Evolutionary conservation across 92 coral and sea anemone genomes (phyloP), one percentile per base, ranked within the genome.

Genomic region (Porites divaricata): DNA sequence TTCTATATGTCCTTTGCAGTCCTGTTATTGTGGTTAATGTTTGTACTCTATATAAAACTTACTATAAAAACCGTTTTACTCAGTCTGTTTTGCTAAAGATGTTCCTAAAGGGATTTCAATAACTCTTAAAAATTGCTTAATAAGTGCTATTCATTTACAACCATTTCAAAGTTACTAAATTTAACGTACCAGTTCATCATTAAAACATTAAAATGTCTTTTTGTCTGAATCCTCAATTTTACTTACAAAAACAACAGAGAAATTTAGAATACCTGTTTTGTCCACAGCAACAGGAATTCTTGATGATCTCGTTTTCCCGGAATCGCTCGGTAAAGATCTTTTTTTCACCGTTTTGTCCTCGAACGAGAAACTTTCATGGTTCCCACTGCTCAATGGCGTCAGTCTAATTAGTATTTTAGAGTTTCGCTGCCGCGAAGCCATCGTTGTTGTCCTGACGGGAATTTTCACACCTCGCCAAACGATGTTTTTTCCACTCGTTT

Each of bases 401-500:
- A 76, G 8, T 48, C 22, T 78, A 48, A 50, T 51, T 45, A 74
- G 83, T 78, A 22, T 45, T 25, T 62, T 63, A 22, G 83, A 78
- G 24, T 64, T 64, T 26, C 19, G 61, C 35, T 78, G 61, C 83
- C 7, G 19, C 59, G 72, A 77, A 16, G 66, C 67, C 70, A 76
- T 76, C n/a, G 70, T 25, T 72, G 16, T 70, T 54, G 41, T 28
- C 41, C 15, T 54, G 59, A 54, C 14, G 14, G 59, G 59, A 8
- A 15, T 54, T 54, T 53, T 54, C 59, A 54, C 59, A 54, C 59
- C 59, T 2, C 59, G 59, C 59, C 14, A 54, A 54, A 54, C 59
- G 12, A 54, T 15, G 15, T 9, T 54, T 54, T 54, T 54, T 9
- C 59, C 9, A 54, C 15, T 54, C 12, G 15, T 8, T 8, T 54